Evolutionary conservation across 2,113 vertebrate genomes (phyloP).

Genomic region (Oenanthe melanoleuca): DNA sequence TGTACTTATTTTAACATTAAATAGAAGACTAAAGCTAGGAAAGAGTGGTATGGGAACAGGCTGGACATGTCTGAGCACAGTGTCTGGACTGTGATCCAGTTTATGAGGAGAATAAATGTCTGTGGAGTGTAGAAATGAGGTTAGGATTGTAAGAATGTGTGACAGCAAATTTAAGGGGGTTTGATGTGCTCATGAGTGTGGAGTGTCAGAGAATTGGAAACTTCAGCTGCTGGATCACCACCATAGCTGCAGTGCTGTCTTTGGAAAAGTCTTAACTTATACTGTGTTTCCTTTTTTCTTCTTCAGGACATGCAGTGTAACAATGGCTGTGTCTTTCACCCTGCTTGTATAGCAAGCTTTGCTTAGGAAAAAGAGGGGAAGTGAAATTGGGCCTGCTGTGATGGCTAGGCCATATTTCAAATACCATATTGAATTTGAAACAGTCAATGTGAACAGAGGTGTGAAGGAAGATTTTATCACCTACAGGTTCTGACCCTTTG

Average conservation of each 20-base stretch:
- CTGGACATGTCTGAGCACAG: background rate
- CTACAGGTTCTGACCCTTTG: background rate
- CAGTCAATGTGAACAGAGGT: background rate
- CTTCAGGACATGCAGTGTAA: background rate
- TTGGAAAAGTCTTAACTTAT: background rate
- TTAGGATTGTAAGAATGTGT: background rate
- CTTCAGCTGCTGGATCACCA: background rate
- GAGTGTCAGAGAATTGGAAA: background rate
- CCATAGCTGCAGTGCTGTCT: background rate
- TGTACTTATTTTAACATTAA: background rate
- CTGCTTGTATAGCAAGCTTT: background rate
- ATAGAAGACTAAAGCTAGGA: background rate
- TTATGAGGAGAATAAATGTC: background rate
- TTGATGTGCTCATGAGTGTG: fast-evolving
- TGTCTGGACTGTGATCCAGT: background rate
- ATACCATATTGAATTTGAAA: background rate
- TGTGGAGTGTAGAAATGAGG: background rate
- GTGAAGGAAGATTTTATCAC: background rate
- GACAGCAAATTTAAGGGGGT: background rate
- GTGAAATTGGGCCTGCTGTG: background rate
- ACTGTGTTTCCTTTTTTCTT: background rate
- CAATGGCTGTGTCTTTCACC: background rate
- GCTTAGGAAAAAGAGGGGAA: background rate
- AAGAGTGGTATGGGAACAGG: background rate
- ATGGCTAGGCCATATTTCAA: background rate